Conservation (phyloP, 2,797 vertebrate genomes). For the Acanthurus leucopareius region DNA sequence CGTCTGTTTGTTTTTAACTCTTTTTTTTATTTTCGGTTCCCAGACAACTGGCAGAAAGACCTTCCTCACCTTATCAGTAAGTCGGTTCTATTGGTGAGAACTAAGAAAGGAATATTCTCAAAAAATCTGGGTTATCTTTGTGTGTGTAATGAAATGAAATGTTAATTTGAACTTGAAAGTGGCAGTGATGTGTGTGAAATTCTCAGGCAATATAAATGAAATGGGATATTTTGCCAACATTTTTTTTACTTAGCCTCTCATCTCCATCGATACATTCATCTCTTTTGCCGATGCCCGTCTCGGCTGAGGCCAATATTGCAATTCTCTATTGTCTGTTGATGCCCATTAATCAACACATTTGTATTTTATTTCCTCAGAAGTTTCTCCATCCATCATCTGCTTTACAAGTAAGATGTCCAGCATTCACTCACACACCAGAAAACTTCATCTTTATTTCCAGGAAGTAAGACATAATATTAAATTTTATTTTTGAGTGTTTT, state of each 20-base stretch:
- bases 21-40: slow-evolving; percentile 43
- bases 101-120: not conserved
- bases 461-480: slow-evolving; percentile 1
- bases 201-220: not conserved
- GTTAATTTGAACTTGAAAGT: not conserved
- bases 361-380: slow-evolving; percentile 41
- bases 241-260: slow-evolving; percentile 17
- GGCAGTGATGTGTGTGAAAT: not conserved
- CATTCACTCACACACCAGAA: not conserved
- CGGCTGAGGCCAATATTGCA: slow-evolving; percentile 37
- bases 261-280: slow-evolving; percentile 35
- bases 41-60: slow-evolving; percentile 41
- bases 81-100: not conserved
- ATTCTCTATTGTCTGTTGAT: slow-evolving; percentile 31
- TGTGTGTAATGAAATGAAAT: slow-evolving; percentile 11
- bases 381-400: slow-evolving; percentile 28
- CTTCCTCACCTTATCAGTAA: slow-evolving; percentile 1
- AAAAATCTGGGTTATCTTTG: not conserved
- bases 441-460: not conserved
- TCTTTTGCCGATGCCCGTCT: slow-evolving; percentile 38
- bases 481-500: not conserved
- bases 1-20: not conserved
- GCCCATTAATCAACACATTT: slow-evolving; percentile 54
- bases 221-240: slow-evolving; percentile 1
- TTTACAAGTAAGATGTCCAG: slow-evolving; percentile 14